A percentile compares a stretch with the other conserved stretches of the same genome.
These are phyloP conservation scores for Campaea margaritaria DNA, from an alignment of 2,888 invertebrate species.

Conservation along the genomic window DNA sequence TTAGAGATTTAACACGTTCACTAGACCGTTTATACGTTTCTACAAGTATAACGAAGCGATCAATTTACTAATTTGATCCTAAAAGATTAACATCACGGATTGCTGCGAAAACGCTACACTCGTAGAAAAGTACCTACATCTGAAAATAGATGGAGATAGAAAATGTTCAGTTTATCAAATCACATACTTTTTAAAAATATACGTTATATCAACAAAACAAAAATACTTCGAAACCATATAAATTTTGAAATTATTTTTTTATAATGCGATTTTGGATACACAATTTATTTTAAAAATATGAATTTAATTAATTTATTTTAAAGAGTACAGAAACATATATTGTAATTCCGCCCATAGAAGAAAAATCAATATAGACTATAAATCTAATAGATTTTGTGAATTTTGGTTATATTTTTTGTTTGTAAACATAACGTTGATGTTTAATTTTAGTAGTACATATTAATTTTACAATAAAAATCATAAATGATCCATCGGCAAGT, in stretches of 20 bases:
- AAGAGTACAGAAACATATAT: constrained; percentile 8
- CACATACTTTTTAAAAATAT: constrained; percentile 54
- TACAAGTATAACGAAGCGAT: constrained; percentile 76
- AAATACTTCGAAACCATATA: background rate
- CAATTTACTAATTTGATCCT: constrained; percentile 84
- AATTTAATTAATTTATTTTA: background rate
- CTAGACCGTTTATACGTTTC: constrained; percentile 75
- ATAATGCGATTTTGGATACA: background rate
- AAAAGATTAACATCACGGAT: constrained; percentile 87
- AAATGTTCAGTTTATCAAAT: constrained; percentile 78
- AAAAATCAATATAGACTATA: background rate
- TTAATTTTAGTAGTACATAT: too few relatives aligned
- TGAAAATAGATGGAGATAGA: constrained; percentile 90
- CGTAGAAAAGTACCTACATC: constrained; percentile 88
- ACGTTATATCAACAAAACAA: background rate
- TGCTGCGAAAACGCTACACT: constrained; percentile 87
- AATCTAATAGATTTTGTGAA: too few relatives aligned
- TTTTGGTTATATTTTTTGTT: too few relatives aligned
- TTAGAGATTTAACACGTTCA: constrained; percentile 80
- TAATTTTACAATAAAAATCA: too few relatives aligned
- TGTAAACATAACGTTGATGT: too few relatives aligned
- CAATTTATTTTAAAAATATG: background rate
- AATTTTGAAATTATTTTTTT: background rate
- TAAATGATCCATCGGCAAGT: too few relatives aligned
- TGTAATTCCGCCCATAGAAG: constrained; percentile 35